Evolutionary conservation across 2,113 vertebrate species (phyloP).

Genomic region (Periophthalmus modestus): DNA sequence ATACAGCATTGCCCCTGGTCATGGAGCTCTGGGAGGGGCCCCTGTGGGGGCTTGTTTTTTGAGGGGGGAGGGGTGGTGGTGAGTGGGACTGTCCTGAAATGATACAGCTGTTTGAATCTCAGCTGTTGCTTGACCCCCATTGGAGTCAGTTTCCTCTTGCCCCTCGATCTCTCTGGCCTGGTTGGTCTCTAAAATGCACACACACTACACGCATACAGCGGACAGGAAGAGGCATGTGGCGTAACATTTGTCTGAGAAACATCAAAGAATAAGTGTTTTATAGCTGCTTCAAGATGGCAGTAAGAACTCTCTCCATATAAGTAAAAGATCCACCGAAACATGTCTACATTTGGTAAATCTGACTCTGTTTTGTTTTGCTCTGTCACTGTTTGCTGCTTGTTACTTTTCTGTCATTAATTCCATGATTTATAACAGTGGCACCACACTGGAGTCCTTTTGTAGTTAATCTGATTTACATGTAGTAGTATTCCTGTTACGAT

Average conservation of each 20-base stretch:
- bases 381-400: not conserved
- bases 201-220: slow-evolving; percentile 16
- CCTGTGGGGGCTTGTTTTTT: slow-evolving; percentile 57
- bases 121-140: slow-evolving; percentile 73
- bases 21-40: slow-evolving; percentile 24
- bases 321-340: slow-evolving; percentile 11
- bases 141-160: slow-evolving; percentile 24
- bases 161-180: not conserved
- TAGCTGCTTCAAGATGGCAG: slow-evolving; percentile 51
- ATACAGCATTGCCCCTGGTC: slow-evolving; percentile 28
- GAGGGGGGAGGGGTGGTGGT: slow-evolving; percentile 15
- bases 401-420: not conserved
- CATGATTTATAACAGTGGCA: not conserved
- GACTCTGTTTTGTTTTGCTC: slow-evolving; percentile 1
- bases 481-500: no score
- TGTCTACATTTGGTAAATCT: slow-evolving; percentile 34
- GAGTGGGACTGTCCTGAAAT: slow-evolving; percentile 44
- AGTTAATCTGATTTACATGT: not conserved
- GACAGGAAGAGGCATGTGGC: slow-evolving; percentile 37
- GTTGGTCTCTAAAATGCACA: not conserved
- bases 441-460: not conserved
- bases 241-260: slow-evolving; percentile 52
- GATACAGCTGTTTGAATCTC: slow-evolving; percentile 77
- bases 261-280: slow-evolving; percentile 53
- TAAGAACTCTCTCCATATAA: slow-evolving; percentile 20